Evolutionary conservation across 2,888 invertebrate genomes (phyloP).

Genomic region (Parascotia fuliginaria): DNA sequence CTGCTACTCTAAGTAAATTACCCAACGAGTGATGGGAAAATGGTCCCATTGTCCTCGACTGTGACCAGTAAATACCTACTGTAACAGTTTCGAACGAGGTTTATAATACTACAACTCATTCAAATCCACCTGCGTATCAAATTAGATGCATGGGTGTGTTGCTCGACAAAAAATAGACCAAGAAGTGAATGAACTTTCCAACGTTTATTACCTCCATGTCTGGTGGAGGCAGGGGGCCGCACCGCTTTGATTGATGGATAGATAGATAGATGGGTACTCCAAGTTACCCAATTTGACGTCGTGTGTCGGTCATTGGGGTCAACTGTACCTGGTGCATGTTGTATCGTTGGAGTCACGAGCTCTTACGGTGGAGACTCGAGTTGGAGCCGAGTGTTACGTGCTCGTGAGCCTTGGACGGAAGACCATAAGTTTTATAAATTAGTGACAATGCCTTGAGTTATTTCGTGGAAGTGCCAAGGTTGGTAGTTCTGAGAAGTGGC

Average conservation of each 20-base stretch:
- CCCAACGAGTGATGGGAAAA: constrained; percentile 13
- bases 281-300: constrained; percentile 55
- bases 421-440: constrained; percentile 81
- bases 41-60: constrained; percentile 10
- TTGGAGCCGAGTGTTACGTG: constrained; percentile 36
- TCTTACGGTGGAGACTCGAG: constrained; percentile 40
- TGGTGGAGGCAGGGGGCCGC: constrained; percentile 52
- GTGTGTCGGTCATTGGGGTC: constrained; percentile 57
- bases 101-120: constrained; percentile 23
- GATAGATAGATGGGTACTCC: constrained; percentile 49
- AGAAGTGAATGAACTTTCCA: constrained; percentile 72
- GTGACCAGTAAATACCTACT: background rate
- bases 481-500: constrained; percentile 79
- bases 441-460: constrained; percentile 82
- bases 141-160: constrained; percentile 36
- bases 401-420: constrained; percentile 66
- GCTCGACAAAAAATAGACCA: constrained; percentile 63
- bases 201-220: constrained; percentile 58
- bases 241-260: constrained; percentile 62
- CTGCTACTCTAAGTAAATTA: background rate
- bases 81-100: constrained; percentile 19
- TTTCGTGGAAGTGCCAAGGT: constrained; percentile 81
- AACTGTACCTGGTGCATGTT: constrained; percentile 51
- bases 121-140: constrained; percentile 26
- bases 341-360: constrained; percentile 49